Evolutionary conservation across 2,888 invertebrate species (phyloP).

Genomic region (Psylliodes chrysocephalus): DNA sequence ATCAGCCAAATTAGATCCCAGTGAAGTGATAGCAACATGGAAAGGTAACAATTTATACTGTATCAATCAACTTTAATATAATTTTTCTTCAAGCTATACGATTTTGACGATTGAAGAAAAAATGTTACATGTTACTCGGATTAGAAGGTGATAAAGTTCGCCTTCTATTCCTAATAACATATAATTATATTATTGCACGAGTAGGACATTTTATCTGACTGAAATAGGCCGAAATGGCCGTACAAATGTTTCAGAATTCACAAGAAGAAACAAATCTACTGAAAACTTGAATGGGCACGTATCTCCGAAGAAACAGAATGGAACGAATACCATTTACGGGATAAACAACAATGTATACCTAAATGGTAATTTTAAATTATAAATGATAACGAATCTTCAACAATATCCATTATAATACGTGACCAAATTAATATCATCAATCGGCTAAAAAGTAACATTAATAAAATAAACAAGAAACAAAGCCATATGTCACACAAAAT

Average conservation of each 20-base stretch:
- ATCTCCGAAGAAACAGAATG: slow-evolving; percentile 38
- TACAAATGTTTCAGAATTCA: slow-evolving; percentile 56
- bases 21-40: slow-evolving; percentile 67
- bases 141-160: no score
- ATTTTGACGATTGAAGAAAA: no score
- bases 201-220: slow-evolving; percentile 25
- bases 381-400: background rate
- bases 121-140: no score
- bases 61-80: no score
- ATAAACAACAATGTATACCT: slow-evolving; percentile 54
- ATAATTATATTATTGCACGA: no score
- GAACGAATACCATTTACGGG: slow-evolving; percentile 43
- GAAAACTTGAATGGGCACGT: slow-evolving; percentile 48
- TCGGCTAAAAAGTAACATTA: no score
- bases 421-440: no score
- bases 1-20: slow-evolving; percentile 67
- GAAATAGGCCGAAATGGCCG: slow-evolving; percentile 42
- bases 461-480: no score
- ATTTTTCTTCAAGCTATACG: no score
- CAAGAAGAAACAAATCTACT: slow-evolving; percentile 55
- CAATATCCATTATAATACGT: no score
- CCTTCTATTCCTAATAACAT: no score
- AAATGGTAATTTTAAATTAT: slow-evolving; percentile 45
- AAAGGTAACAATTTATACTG: slow-evolving; percentile 61
- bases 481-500: no score